Percentiles rank a stretch among this genome's conserved stretches.
Conservation (phyloP, 2,888 invertebrate genomes). For the Agelastica alni region DNA sequence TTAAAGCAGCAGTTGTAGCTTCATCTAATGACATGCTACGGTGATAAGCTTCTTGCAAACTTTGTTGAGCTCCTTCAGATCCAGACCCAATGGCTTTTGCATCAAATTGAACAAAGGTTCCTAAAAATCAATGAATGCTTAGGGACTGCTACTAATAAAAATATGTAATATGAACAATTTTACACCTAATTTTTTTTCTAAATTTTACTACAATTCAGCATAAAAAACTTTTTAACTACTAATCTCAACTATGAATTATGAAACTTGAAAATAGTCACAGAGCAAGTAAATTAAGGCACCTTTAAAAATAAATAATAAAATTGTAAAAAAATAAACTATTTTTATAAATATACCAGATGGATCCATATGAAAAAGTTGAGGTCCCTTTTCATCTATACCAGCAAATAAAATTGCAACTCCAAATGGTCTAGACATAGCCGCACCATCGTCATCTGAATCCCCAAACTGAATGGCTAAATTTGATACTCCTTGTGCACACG, state of each 20-base stretch:
- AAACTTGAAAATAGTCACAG: too few species aligned
- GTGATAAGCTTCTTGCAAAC: conserved; percentile 73
- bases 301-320: too few species aligned
- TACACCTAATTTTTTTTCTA: conserved; percentile 37
- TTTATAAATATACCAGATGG: conserved; percentile 84
- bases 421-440: conserved; percentile 96
- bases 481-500: conserved; percentile 97
- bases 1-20: conserved; percentile 87
- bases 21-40: conserved; percentile 92
- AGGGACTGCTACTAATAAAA: too few species aligned
- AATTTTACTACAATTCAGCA: not conserved
- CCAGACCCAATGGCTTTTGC: conserved; percentile 99
- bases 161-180: conserved; percentile 89
- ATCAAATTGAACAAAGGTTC: conserved; percentile 96
- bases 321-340: too few species aligned
- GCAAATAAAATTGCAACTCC: conserved; percentile 99
- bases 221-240: too few species aligned
- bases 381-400: conserved; percentile 90
- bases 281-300: too few species aligned
- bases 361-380: conserved; percentile 97
- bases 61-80: conserved; percentile 98
- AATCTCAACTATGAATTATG: too few species aligned
- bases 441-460: conserved; percentile 94
- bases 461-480: conserved; percentile 99
- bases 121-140: conserved; percentile 80